Evolutionary conservation across 2,888 invertebrate genomes (phyloP), one percentile per base, ranked within the genome.

Genomic region (Hedychridium roseum): DNA sequence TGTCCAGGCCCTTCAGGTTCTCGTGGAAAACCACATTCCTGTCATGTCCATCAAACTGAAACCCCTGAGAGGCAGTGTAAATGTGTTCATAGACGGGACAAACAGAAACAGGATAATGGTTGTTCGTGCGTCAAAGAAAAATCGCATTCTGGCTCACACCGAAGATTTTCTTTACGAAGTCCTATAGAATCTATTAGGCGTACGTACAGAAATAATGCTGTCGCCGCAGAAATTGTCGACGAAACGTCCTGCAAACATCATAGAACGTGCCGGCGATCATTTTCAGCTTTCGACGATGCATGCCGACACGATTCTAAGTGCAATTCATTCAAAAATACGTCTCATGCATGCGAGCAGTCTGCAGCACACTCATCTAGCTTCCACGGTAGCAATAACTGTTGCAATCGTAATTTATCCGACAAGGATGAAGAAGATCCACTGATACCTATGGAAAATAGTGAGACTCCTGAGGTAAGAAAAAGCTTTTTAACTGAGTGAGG

Each of bases 391-490:
- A 52, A 46, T 11, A 45, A 58, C 31, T 45, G 40, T 20, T 54
- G 40, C 32, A 51, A 42, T 28, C 54, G 41, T 20, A 50, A 34
- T 17, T 31, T 52, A 20, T 58, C 50, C 1, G 48, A 36, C 27
- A 43, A 64, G 4, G 60, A 52, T 9, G 74, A 72, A 12, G 57
- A 57, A 16, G 67, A 64, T 34, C 68, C 66, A 9, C 36, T 71
- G 30, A 45, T 71, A 35, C 31, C 44, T 7, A 36, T 39, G 23
- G 62, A 45, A 18, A 53, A 45, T 20, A 32, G 18, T 16, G 70
- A 73, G 50, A 54, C 57, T 4, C 50, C 61, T 12, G 74, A 73
- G 53, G 76, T 75, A 62, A 64, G 43, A 44, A 37, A 34, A 35
- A 21, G 7, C n/a, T 14, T 9, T 17, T 12, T 14, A 11, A 1